Base-by-base conservation (phyloP, 2,797 vertebrate genomes). In the Australoheros facetus region DNA sequence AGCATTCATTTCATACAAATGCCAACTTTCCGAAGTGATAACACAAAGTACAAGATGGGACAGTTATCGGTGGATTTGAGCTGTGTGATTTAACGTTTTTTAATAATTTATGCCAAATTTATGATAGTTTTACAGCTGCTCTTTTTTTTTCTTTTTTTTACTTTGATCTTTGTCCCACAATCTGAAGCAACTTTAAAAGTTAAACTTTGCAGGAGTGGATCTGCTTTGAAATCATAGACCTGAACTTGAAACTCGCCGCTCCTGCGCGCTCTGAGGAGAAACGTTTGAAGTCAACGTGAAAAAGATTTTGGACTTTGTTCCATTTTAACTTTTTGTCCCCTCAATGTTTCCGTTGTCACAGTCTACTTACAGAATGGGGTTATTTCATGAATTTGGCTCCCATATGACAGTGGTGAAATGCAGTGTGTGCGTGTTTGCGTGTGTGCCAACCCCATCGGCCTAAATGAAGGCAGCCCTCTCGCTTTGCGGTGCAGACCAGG, bases 391-490 rank as follows among this genome's bases (percentile, higher is more conserved):
- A 81, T 88, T 88, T 91, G 88, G 84, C 89, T 89, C 55, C 34
- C 53, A 80, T 71, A 83, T 88, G 89, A 90, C 89, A 87, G 89
- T 88, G 76, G 86, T 85, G 82, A 83, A 84, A 66, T 71, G 70
- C 72, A 26, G 30, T 57, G 48, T 75, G 53, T 70, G 48, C 58
- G 72, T 66, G 72, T 81, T 59, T 77, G 82, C 78, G 82, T 69
- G 30, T 87, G 78, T 83, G 85, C 90, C 90, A 89, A 80, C 86
- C 86, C 86, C 86, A 85, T 91, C 76, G 78, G 77, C 84, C 85
- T 83, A 90, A 93, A 92, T 91, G 90, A 93, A 91, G 89, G 91
- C 91, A 90, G 89, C 77, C 56, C 91, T 93, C 87, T 87, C 62
- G 76, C 90, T 90, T 75, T 93, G 93, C 90, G 92, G 92, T 94